These are phyloP conservation scores for Sebastes aleutianus DNA, from an alignment of 2,797 vertebrate genomes.

Conservation along the genomic window DNA sequence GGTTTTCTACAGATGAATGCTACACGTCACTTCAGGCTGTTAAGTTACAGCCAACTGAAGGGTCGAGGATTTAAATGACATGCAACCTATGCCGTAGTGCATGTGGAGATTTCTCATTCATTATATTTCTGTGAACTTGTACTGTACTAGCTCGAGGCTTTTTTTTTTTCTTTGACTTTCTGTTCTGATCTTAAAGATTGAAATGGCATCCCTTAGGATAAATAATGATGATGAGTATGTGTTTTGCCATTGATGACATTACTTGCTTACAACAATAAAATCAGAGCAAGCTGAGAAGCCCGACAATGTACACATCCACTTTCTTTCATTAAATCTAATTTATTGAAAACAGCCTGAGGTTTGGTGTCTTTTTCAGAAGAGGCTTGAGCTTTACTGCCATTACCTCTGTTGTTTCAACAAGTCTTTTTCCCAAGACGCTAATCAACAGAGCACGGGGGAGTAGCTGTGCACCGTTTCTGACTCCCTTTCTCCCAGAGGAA, in stretches of 20 bases:
- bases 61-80: not conserved
- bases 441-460: slow-evolving; percentile 33
- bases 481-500: slow-evolving; percentile 15
- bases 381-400: not conserved
- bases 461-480: not conserved
- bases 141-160: not conserved
- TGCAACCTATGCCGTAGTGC: not conserved
- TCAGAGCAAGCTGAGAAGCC: not conserved
- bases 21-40: not conserved
- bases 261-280: not conserved
- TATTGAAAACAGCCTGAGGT: not conserved
- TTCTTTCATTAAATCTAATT: not conserved
- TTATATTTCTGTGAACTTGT: not conserved
- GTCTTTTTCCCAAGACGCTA: slow-evolving; percentile 28
- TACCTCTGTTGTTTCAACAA: slow-evolving; percentile 9
- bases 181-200: not conserved
- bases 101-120: not conserved
- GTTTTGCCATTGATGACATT: not conserved
- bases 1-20: not conserved
- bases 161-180: not conserved
- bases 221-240: not conserved
- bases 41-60: not conserved
- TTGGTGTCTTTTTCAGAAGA: not conserved
- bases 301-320: not conserved
- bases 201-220: not conserved